Evolutionary conservation across 2,888 invertebrate genomes (phyloP).

Genomic region (Scaptomyza caliginosa): DNA sequence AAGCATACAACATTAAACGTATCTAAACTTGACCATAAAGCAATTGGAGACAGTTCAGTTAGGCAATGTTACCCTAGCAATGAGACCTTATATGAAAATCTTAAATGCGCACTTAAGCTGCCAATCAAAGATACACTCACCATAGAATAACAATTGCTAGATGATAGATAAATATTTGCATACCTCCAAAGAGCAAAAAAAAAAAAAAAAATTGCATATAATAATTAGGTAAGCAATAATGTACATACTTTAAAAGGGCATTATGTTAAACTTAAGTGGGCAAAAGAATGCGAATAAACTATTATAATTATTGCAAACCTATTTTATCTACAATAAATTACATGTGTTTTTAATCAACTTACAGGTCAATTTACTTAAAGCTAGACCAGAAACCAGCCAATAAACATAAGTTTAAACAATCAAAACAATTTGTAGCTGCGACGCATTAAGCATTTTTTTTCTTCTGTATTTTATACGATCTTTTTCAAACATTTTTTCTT

Average conservation of each 20-base stretch:
- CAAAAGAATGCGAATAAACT: background rate
- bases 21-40: slow-evolving; percentile 21
- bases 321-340: slow-evolving; percentile 2
- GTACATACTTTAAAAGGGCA: slow-evolving; percentile 12
- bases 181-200: slow-evolving; percentile 70
- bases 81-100: slow-evolving; percentile 45
- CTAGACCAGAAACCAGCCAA: slow-evolving; percentile 2
- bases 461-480: too few species aligned
- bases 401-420: background rate
- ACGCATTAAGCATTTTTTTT: too few species aligned
- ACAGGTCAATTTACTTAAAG: background rate
- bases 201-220: slow-evolving; percentile 23
- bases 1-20: slow-evolving; percentile 39
- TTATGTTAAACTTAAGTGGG: background rate
- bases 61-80: slow-evolving; percentile 18
- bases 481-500: slow-evolving; percentile 27
- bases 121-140: slow-evolving; percentile 58
- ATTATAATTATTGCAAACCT: background rate
- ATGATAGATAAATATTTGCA: slow-evolving; percentile 38
- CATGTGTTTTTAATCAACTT: background rate
- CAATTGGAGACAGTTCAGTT: slow-evolving; percentile 33
- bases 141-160: slow-evolving; percentile 53
- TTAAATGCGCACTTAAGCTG: slow-evolving; percentile 50
- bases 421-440: slow-evolving; percentile 32
- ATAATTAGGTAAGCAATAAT: slow-evolving; percentile 19